Percentiles rank a stretch among this genome's conserved stretches.
These are phyloP conservation scores for Acrobasis consociella DNA, from an alignment of 2,888 invertebrate species.

Conservation along the genomic window DNA sequence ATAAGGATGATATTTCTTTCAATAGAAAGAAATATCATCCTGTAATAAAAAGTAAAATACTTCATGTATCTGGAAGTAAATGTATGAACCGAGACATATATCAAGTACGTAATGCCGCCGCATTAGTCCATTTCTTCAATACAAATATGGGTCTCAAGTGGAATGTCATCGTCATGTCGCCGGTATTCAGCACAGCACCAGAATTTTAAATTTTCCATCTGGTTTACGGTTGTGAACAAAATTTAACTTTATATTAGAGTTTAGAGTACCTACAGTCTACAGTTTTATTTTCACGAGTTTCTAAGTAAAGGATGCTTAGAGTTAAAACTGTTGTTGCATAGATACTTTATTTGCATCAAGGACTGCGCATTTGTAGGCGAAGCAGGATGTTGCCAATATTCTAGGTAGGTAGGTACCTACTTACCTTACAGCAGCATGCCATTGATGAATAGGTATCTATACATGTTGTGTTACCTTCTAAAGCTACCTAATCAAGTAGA, in stretches of 20 bases:
- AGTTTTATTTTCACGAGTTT: not conserved
- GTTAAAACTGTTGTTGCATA: not conserved
- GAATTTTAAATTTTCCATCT: conserved; percentile 28
- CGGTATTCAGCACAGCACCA: conserved; percentile 23
- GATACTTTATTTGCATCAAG: not conserved
- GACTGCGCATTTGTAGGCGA: conserved; percentile 1
- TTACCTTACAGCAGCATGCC: not conserved
- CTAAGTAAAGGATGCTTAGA: not conserved
- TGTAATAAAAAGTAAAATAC: not conserved
- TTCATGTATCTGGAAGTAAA: not conserved
- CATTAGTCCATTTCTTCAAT: conserved; percentile 63
- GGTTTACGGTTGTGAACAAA: not conserved
- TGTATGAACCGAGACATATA: conserved; percentile 27
- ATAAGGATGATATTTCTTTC: too few species aligned
- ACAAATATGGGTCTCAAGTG: conserved; percentile 47
- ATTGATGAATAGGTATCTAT: not conserved
- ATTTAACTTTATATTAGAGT: too few species aligned
- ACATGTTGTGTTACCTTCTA: too few species aligned
- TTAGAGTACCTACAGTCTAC: not conserved
- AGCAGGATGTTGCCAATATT: not conserved
- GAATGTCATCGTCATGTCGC: conserved; percentile 34
- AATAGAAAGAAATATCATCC: too few species aligned
- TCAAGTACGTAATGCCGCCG: conserved; percentile 29
- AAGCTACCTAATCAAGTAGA: too few species aligned
- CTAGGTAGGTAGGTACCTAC: not conserved